A percentile compares a stretch with the other conserved stretches of the same genome.
phyloP scores from a whole-genome alignment of 64 coral and sea anemone species.

The Platygyra sinensis region DNA sequence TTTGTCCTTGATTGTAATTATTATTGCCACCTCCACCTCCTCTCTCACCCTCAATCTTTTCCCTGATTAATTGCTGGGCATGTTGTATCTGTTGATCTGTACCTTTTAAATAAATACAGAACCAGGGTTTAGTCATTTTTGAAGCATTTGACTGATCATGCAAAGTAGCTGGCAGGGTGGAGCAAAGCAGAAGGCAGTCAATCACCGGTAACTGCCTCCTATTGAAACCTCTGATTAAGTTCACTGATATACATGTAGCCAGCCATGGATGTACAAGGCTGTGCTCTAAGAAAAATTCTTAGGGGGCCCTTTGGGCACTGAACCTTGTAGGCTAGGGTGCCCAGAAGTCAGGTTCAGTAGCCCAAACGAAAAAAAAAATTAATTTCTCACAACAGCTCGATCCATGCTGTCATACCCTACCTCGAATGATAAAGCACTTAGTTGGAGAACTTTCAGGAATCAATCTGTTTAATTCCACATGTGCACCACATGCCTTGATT shows the following conservation, averaged over 20 bases:
- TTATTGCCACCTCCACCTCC: neutral
- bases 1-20: conserved; percentile 57
- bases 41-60: conserved; percentile 70
- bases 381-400: no score
- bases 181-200: no score
- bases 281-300: no score
- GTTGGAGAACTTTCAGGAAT: conserved; percentile 94
- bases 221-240: no score
- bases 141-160: neutral
- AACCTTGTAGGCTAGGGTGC: no score
- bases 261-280: no score
- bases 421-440: conserved; percentile 87
- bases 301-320: no score
- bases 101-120: conserved; percentile 15
- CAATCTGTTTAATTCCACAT: conserved; percentile 92
- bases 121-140: neutral
- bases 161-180: no score
- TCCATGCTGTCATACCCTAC: neutral
- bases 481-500: conserved; percentile 77
- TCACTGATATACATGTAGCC: no score
- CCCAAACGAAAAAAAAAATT: no score
- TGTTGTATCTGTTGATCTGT: conserved; percentile 86
- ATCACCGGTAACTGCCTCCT: no score
- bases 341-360: no score
- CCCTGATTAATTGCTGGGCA: conserved; percentile 76